phyloP scores from a whole-genome alignment of 2,888 invertebrate genomes.

The Phyto melanocephala region DNA sequence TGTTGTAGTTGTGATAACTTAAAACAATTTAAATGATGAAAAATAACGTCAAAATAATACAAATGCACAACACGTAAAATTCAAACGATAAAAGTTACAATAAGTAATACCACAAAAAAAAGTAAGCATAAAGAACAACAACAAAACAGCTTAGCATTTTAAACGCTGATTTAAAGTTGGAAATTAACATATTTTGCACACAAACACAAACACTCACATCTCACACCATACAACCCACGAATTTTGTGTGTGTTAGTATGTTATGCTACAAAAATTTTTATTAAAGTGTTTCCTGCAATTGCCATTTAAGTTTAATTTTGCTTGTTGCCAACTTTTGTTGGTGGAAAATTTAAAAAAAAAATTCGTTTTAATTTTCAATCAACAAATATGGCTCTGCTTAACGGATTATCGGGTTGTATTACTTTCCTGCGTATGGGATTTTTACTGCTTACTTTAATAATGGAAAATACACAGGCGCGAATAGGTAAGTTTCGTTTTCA shows the following conservation, averaged over 20 bases:
- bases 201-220: neutral
- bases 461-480: constrained; percentile 74
- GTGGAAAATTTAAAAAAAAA: neutral
- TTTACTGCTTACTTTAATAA: constrained; percentile 69
- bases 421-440: constrained; percentile 68
- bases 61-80: constrained; percentile 66
- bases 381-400: constrained; percentile 57
- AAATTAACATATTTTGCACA: neutral
- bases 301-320: constrained; percentile 8
- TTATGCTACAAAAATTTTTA: neutral
- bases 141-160: constrained; percentile 18
- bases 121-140: neutral
- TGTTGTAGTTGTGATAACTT: constrained; percentile 27
- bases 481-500: constrained; percentile 74
- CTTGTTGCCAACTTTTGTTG: neutral
- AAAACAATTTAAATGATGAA: constrained; percentile 46
- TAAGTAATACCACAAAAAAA: neutral
- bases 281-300: neutral
- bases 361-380: neutral
- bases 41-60: constrained; percentile 64
- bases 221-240: neutral
- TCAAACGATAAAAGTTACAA: constrained; percentile 52
- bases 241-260: neutral
- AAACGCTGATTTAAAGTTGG: constrained; percentile 26
- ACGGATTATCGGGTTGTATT: constrained; percentile 38